phyloP scores from a whole-genome alignment of 2,888 invertebrate genomes.

The Polylopha cassiicola region DNA sequence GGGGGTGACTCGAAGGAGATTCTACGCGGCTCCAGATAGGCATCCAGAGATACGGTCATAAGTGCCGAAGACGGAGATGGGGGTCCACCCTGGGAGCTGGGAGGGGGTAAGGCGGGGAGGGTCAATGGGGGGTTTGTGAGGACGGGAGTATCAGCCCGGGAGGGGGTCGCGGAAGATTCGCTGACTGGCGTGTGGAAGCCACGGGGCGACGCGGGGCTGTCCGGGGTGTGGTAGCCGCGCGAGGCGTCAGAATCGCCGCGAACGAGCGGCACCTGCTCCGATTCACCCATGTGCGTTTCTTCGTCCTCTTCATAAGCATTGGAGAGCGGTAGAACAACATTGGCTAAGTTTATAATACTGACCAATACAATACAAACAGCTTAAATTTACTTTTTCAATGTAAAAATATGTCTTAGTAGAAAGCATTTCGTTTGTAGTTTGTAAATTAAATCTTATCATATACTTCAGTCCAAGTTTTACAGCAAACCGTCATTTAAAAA shows the following conservation, averaged over 20 bases:
- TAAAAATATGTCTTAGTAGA: too few species aligned
- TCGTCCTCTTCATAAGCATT: conserved; percentile 49
- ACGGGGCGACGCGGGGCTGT: conserved; percentile 77
- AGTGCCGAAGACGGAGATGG: conserved; percentile 91
- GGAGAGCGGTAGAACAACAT: conserved; percentile 11
- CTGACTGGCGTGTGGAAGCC: conserved; percentile 85
- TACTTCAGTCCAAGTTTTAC: too few species aligned
- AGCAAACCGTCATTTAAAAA: too few species aligned
- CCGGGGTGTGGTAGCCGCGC: conserved; percentile 88
- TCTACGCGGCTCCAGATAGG: conserved; percentile 89
- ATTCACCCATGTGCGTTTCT: conserved; percentile 52
- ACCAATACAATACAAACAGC: too few species aligned
- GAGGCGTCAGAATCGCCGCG: conserved; percentile 76
- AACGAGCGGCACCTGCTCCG: conserved; percentile 63
- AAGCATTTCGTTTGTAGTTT: too few species aligned
- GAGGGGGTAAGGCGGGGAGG: conserved; percentile 61
- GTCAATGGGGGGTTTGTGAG: conserved; percentile 67
- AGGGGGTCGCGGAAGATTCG: conserved; percentile 69
- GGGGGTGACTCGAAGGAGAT: conserved; percentile 89
- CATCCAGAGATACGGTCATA: conserved; percentile 90
- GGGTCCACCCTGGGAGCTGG: conserved; percentile 59
- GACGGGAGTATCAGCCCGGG: conserved; percentile 56
- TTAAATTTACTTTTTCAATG: too few species aligned
- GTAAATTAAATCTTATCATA: too few species aligned
- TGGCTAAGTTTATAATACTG: neutral